Conservation (phyloP, 2,113 vertebrate genomes). For the Rhea pennata region DNA sequence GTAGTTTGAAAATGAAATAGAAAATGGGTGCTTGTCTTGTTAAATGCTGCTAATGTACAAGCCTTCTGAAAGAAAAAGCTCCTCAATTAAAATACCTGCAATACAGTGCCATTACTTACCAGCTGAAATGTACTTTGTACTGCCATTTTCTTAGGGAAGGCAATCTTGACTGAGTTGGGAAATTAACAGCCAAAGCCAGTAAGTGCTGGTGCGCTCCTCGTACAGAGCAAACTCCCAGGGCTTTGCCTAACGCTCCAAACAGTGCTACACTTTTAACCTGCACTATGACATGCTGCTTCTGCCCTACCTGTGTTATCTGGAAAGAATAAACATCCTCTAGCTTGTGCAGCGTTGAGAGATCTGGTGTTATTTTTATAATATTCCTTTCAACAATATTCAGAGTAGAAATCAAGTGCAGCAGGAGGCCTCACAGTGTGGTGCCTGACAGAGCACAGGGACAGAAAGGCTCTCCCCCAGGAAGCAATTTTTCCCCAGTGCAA, state of each 20-base stretch:
- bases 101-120: slow-evolving; percentile 17
- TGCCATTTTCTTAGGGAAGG: not conserved
- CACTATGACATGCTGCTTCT: accelerated
- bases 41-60: slow-evolving; percentile 40
- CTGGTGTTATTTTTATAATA: accelerated
- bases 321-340: not conserved
- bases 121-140: not conserved
- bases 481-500: too few species aligned
- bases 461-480: not conserved
- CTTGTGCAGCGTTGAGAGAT: accelerated
- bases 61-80: slow-evolving; percentile 26
- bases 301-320: accelerated
- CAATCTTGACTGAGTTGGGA: not conserved
- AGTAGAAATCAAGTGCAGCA: not conserved
- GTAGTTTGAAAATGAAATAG: slow-evolving; percentile 36
- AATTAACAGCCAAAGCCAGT: not conserved
- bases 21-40: slow-evolving; percentile 21
- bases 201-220: not conserved
- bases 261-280: accelerated
- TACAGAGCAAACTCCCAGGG: not conserved
- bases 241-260: accelerated
- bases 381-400: accelerated
- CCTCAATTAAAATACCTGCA: slow-evolving; percentile 27
- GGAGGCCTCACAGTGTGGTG: accelerated
- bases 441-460: not conserved